Evolutionary conservation across 2,888 invertebrate species (phyloP).

Genomic region (Ennomos erosarius): DNA sequence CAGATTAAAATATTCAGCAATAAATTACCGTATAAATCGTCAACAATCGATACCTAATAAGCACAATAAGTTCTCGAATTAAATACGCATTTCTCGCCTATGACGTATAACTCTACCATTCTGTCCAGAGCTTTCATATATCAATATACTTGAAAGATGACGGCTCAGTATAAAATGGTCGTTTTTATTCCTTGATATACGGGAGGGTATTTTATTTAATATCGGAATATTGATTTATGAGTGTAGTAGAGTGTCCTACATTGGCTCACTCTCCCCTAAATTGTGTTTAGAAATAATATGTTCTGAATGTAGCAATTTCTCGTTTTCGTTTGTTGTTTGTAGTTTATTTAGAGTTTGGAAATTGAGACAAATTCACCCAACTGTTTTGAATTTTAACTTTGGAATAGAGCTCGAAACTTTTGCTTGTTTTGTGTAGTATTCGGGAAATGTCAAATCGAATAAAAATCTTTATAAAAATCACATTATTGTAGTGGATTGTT

Average conservation of each 20-base stretch:
- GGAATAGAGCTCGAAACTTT: not conserved
- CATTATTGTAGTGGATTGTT: too few species aligned
- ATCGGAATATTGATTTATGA: constrained; percentile 79
- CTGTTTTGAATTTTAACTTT: too few species aligned
- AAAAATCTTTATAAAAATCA: too few species aligned
- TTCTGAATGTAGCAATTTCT: constrained; percentile 56
- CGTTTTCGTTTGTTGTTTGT: constrained; percentile 50
- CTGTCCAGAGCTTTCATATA: constrained; percentile 44
- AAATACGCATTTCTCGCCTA: constrained; percentile 69
- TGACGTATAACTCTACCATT: constrained; percentile 59
- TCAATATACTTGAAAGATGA: constrained; percentile 36
- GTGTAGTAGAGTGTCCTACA: constrained; percentile 54
- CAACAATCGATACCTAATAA: constrained; percentile 68
- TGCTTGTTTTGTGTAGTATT: not conserved
- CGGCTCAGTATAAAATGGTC: constrained; percentile 54
- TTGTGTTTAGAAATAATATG: constrained; percentile 62
- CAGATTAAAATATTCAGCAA: constrained; percentile 43
- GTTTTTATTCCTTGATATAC: constrained; percentile 71
- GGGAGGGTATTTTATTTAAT: constrained; percentile 78
- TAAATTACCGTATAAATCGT: constrained; percentile 60
- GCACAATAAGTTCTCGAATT: constrained; percentile 71
- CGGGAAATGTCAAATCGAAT: too few species aligned
- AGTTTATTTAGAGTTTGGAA: not conserved
- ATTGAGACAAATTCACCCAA: too few species aligned
- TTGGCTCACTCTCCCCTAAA: constrained; percentile 58